Evolutionary conservation across 2,113 vertebrate genomes (phyloP), one percentile per base, ranked within the genome.

Genomic region (Hoplias malabaricus): DNA sequence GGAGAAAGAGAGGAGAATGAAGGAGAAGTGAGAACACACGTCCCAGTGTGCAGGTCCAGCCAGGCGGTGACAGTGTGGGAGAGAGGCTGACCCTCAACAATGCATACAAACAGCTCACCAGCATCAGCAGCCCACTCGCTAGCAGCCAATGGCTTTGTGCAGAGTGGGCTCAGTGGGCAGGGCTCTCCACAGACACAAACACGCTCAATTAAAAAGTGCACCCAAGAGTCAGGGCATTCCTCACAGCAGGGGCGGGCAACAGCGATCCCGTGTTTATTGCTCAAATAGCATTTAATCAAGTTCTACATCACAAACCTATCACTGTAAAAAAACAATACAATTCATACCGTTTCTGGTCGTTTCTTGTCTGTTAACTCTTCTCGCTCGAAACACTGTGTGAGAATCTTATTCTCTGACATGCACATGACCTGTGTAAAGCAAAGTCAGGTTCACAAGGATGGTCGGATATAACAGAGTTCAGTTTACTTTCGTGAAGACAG

Each of bases 351-450:
- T 73, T 99, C 97, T 0, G 97, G 98, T 0, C 97, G 93, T 82
- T 98, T 99, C 83, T 96, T 99, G 93, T 98, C 98, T 0, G 94
- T 95, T 89, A 98, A 93, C 88, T 98, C 98, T 1, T 90, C 94
- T 73, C 92, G 88, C 71, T 97, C 90, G 0, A 98, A 99, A 86
- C 97, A 98, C 85, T 96, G 95, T 48, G 86, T 95, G 85, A 97
- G 90, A 82, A 98, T 98, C 27, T 95, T 95, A 78, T 98, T 99
- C 88, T 96, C 94, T 0, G 98, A 98, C 92, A 94, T 93, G 74
- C 96, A 97, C 95, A 98, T 98, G 43, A 94, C 93, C 97, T 98
- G 85, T 33, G 66, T 48, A 25, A 27, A 34, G 21, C 54, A 79
- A 38, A 77, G 38, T 69, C 42, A 69, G 61, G 79, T 3, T 72